Percentiles rank a stretch among this genome's conserved stretches.
These are phyloP conservation scores for Caenorhabditis brenneri DNA, from an alignment of 1,140 invertebrate genomes.

Conservation along the genomic window DNA sequence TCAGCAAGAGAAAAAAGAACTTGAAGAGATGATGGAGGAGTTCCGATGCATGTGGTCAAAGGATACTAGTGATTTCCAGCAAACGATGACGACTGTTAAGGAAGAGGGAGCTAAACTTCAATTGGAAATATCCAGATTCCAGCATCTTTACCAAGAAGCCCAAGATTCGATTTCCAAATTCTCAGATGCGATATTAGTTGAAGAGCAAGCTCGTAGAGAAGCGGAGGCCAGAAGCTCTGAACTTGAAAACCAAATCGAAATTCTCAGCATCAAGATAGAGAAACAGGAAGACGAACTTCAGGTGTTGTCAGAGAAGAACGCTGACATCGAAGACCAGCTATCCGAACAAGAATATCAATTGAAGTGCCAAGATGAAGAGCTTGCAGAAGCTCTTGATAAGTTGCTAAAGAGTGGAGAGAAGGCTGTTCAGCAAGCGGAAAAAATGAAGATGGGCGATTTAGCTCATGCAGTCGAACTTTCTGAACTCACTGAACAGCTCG, in stretches of 20 bases:
- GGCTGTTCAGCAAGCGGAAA: not conserved
- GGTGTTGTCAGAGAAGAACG: not conserved
- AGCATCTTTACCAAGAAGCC: not conserved
- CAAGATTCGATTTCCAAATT: not conserved
- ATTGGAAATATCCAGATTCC: not conserved
- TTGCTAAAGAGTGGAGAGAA: not conserved
- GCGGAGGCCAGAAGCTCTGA: not conserved
- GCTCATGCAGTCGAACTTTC: not conserved
- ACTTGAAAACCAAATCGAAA: not conserved
- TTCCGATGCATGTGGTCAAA: not conserved
- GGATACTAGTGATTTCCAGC: not conserved
- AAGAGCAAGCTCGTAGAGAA: not conserved
- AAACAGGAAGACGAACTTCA: too few species aligned
- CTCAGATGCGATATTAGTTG: not conserved
- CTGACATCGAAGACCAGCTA: not conserved
- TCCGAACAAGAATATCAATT: not conserved
- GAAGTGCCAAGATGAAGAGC: not conserved
- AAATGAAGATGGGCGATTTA: not conserved
- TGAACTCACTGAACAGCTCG: not conserved
- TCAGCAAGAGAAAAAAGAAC: not conserved
- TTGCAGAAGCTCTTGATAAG: not conserved
- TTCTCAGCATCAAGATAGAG: too few species aligned
- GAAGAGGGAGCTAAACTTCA: not conserved
- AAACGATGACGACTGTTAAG: not conserved
- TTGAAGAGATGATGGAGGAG: not conserved